A percentile compares a stretch with the other conserved stretches of the same genome.
These are phyloP conservation scores for Notiomystis cincta DNA, from an alignment of 2,113 vertebrate species.

Conservation along the genomic window DNA sequence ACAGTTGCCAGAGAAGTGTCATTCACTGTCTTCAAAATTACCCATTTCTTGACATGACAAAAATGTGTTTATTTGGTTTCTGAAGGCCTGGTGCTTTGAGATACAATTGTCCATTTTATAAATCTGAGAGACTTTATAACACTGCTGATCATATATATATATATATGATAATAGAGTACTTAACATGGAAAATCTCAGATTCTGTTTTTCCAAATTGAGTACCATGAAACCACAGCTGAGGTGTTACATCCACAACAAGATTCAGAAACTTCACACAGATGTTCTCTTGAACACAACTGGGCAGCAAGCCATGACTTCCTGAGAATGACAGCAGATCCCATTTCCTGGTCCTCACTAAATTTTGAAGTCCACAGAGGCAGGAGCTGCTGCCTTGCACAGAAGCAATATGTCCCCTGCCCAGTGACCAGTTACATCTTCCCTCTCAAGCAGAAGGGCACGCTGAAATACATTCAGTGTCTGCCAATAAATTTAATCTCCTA, in stretches of 20 bases:
- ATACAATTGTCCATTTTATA: neutral
- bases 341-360: neutral
- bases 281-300: neutral
- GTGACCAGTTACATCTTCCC: neutral
- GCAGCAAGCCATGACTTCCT: accelerated
- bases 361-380: neutral
- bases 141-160: neutral
- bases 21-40: neutral
- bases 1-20: neutral
- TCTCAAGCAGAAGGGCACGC: neutral
- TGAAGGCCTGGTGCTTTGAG: neutral
- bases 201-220: neutral
- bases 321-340: neutral
- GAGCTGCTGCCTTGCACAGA: neutral
- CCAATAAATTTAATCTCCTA: neutral
- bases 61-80: neutral
- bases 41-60: neutral
- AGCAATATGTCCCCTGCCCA: neutral
- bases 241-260: neutral
- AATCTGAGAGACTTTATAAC: neutral
- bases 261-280: neutral
- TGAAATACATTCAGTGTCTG: neutral
- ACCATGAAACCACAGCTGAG: neutral
- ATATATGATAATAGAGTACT: neutral
- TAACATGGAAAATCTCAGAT: neutral